Percentiles rank a stretch among this genome's conserved stretches.
phyloP scores from a whole-genome alignment of 2,113 vertebrate genomes.

The Ptilorrhoa leucosticta region DNA sequence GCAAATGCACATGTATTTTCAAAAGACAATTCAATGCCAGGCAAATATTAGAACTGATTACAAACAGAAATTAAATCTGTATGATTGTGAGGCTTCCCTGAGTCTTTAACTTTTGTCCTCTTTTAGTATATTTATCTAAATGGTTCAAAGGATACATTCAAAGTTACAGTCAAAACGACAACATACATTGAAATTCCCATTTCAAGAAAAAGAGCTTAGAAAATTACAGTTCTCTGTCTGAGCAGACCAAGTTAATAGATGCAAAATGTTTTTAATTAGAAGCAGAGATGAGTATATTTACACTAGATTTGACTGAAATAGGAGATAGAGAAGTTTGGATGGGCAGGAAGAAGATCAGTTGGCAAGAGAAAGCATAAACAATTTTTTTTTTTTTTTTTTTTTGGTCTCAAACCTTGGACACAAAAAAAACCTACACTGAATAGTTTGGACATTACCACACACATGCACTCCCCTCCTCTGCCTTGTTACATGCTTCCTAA shows the following conservation, averaged over 20 bases:
- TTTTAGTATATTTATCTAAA: slow-evolving; percentile 25
- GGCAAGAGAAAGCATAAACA: slow-evolving; percentile 25
- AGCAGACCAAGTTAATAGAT: slow-evolving; percentile 40
- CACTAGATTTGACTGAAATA: slow-evolving; percentile 39
- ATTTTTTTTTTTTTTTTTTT: not conserved
- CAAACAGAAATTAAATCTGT: slow-evolving; percentile 3
- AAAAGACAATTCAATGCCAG: not conserved
- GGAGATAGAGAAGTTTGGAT: slow-evolving; percentile 11
- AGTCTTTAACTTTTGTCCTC: not conserved
- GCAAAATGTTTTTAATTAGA: slow-evolving; percentile 61
- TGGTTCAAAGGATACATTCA: slow-evolving; percentile 3
- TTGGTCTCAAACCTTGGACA: slow-evolving; percentile 37
- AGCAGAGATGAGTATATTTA: slow-evolving; percentile 47
- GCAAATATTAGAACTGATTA: slow-evolving; percentile 11
- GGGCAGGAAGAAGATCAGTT: slow-evolving; percentile 6
- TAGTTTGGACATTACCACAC: slow-evolving; percentile 44
- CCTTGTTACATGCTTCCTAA: slow-evolving; percentile 51
- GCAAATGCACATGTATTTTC: not conserved
- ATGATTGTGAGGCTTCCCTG: not conserved
- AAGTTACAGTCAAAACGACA: slow-evolving; percentile 1
- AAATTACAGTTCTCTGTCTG: not conserved
- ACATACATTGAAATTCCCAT: not conserved
- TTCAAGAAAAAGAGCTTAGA: slow-evolving; percentile 6
- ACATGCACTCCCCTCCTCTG: slow-evolving; percentile 42
- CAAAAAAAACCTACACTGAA: not conserved